Percentiles rank a stretch among this genome's conserved stretches.
These are phyloP conservation scores for Papilio glaucus DNA, from an alignment of 1,140 invertebrate genomes.

Conservation along the genomic window DNA sequence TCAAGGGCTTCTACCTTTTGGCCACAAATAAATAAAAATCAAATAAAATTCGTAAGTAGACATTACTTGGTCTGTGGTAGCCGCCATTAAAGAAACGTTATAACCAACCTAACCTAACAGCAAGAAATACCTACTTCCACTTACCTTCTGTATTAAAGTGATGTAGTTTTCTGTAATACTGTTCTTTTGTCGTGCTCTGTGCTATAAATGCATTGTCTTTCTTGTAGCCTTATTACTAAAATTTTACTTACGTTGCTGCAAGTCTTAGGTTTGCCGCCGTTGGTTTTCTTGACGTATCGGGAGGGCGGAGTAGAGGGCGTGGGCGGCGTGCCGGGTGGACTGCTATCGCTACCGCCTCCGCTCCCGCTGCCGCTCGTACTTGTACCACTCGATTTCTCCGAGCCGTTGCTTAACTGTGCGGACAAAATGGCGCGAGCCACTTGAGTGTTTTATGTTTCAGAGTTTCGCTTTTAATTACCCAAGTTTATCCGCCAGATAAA, in stretches of 20 bases:
- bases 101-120: no score
- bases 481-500: slow-evolving; percentile 37
- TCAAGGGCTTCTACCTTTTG: no score
- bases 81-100: no score
- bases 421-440: slow-evolving; percentile 38
- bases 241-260: slow-evolving; percentile 56
- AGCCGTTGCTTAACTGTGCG: slow-evolving; percentile 69
- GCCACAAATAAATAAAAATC: no score
- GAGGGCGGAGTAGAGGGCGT: slow-evolving; percentile 74
- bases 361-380: slow-evolving; percentile 49
- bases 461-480: slow-evolving; percentile 37
- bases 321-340: slow-evolving; percentile 77
- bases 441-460: slow-evolving; percentile 37
- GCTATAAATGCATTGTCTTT: no score
- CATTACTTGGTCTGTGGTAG: no score
- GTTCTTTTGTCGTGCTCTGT: no score
- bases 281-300: slow-evolving; percentile 77
- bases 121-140: no score
- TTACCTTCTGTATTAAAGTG: no score
- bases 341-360: slow-evolving; percentile 56
- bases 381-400: slow-evolving; percentile 62
- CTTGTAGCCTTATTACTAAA: background rate
- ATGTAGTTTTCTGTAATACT: no score
- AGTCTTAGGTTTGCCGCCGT: slow-evolving; percentile 65
- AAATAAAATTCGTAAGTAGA: no score